Conservation (phyloP, 2,797 vertebrate genomes). For the Chaenodraco wilsoni region DNA sequence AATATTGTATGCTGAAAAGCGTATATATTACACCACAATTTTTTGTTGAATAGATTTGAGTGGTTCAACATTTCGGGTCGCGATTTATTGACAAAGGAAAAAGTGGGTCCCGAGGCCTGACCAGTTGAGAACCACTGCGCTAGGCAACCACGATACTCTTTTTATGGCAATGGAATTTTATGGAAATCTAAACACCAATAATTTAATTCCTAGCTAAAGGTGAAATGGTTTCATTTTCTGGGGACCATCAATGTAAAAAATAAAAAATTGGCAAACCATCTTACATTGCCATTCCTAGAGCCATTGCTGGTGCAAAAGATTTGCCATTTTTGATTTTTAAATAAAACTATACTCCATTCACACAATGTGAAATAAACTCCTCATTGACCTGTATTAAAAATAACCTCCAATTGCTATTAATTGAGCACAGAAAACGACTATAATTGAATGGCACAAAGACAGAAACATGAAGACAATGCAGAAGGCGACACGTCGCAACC, state of each 20-base stretch:
- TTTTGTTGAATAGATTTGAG: too few species aligned
- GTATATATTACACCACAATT: too few species aligned
- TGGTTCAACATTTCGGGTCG: too few species aligned
- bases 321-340: not conserved
- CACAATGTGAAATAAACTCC: slow-evolving; percentile 21
- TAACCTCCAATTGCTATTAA: not conserved
- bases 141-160: too few species aligned
- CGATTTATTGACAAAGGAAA: too few species aligned
- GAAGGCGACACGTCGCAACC: slow-evolving; percentile 33
- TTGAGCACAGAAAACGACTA: slow-evolving; percentile 15
- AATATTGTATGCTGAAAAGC: too few species aligned
- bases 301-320: not conserved
- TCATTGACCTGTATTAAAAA: slow-evolving; percentile 13
- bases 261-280: too few species aligned
- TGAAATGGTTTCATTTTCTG: not conserved
- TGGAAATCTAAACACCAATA: too few species aligned
- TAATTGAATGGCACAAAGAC: slow-evolving; percentile 19
- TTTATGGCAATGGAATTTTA: too few species aligned
- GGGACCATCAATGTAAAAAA: not conserved
- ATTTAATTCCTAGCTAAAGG: not conserved
- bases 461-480: slow-evolving; percentile 37
- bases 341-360: not conserved
- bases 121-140: too few species aligned
- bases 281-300: not conserved
- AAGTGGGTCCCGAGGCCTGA: too few species aligned